These are phyloP conservation scores for Papilio polytes DNA, from an alignment of 1,140 invertebrate genomes.

Conservation along the genomic window DNA sequence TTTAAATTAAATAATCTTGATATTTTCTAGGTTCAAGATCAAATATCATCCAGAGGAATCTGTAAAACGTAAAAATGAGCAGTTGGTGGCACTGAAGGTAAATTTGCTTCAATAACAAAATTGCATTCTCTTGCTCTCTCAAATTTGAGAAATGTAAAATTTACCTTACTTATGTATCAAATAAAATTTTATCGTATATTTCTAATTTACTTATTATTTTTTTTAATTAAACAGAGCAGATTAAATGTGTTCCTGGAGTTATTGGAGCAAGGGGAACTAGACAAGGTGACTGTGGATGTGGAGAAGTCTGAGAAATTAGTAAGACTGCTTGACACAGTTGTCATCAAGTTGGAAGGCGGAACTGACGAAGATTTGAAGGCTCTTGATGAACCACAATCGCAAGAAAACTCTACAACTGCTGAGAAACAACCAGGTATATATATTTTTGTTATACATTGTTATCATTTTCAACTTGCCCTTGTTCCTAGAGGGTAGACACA, in stretches of 20 bases:
- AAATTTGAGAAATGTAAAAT: too few relatives aligned
- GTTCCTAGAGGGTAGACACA: too few relatives aligned
- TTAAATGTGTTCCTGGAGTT: conserved; percentile 96
- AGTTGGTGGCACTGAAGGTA: conserved; percentile 92
- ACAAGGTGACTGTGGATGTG: conserved; percentile 93
- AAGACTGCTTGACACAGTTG: conserved; percentile 96
- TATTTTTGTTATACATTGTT: too few relatives aligned
- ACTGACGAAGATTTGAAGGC: conserved; percentile 96
- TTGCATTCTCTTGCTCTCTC: too few relatives aligned
- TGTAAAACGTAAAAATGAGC: conserved; percentile 95
- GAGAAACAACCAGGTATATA: conserved; percentile 64
- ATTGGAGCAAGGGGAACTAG: conserved; percentile 89
- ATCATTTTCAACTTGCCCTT: too few relatives aligned
- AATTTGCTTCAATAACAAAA: not conserved
- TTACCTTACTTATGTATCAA: too few relatives aligned
- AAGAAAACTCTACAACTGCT: conserved; percentile 56
- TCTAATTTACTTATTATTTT: not conserved
- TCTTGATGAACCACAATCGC: conserved; percentile 86
- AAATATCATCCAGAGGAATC: conserved; percentile 99
- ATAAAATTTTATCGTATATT: not conserved
- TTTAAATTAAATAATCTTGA: conserved; percentile 39
- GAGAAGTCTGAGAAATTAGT: conserved; percentile 94
- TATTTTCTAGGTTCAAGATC: conserved; percentile 96
- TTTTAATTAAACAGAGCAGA: conserved; percentile 87
- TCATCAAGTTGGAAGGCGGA: conserved; percentile 98